Evolutionary conservation across 2,888 invertebrate genomes (phyloP), one percentile per base, ranked within the genome.

Genomic region (Andrena praecox): DNA sequence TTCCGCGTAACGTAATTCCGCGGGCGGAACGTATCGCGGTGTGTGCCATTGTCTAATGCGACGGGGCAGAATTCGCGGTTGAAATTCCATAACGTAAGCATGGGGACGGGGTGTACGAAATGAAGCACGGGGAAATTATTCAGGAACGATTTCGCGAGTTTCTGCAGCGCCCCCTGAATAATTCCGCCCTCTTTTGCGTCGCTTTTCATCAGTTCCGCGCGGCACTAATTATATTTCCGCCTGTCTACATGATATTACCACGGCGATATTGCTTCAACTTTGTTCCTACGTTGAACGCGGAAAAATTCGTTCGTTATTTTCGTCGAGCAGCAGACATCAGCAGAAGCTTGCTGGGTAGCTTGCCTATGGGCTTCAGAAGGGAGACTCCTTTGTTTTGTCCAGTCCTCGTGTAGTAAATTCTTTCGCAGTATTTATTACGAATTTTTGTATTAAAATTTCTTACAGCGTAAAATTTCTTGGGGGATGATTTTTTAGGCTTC

Each of bases 131-230:
- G 0, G 27, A 48, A 64, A 64, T 64, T 50, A 66, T 66, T 35
- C 8, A 50, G 29, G 8, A 56, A 68, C n/a, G 42, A 35, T 68
- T 35, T 56, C 52, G 33, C 33, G 24, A 56, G 54, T 56, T 24
- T 27, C 52, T 68, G 31, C 33, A 54, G 7, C 24, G 50, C 12
- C 24, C 31, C 24, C 16, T 27, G 64, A 64, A 64, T 64, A 64
- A 48, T 48, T 64, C 7, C 48, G 8, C 12, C 5, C 24, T 20
- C 64, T 48, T 48, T 31, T 27, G 12, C 16, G 48, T 35, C 54
- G 33, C 24, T 4, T 33, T 24, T 8, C 24, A 24, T 56, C 7
- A 56, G 33, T 68, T 35, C n/a, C 24, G 68, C 3, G 42, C 24
- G 20, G 16, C 33, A 35, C 54, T 56, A 56, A 35, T 68, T 35